phyloP scores from a whole-genome alignment of 2,797 vertebrate genomes.

The Sebastes ruberrimus region DNA sequence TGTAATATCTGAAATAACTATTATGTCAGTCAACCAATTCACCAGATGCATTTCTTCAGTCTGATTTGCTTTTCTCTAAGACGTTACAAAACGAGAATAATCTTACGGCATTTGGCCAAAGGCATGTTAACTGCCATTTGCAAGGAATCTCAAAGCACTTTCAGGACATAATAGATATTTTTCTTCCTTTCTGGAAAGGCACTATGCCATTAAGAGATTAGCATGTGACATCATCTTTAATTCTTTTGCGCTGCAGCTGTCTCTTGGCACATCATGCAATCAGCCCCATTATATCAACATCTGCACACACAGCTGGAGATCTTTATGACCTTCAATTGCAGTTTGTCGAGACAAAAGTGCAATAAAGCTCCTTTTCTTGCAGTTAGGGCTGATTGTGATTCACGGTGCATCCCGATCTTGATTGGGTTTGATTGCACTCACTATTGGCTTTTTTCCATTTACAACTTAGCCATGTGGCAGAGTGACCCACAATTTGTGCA shows the following conservation, averaged over 20 bases:
- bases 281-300: slow-evolving; percentile 58
- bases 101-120: not conserved
- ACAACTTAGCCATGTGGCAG: not conserved
- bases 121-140: not conserved
- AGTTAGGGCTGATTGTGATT: slow-evolving; percentile 52
- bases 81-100: too few species aligned
- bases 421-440: slow-evolving; percentile 66
- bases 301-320: slow-evolving; percentile 70
- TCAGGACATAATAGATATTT: not conserved
- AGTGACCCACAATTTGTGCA: slow-evolving; percentile 19
- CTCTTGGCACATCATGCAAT: slow-evolving; percentile 54
- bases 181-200: not conserved
- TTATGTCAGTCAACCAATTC: not conserved
- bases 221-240: not conserved
- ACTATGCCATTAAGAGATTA: slow-evolving; percentile 19
- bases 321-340: slow-evolving; percentile 42
- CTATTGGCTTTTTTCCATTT: not conserved
- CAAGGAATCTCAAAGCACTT: not conserved
- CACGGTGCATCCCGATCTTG: slow-evolving; percentile 22
- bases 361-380: slow-evolving; percentile 15
- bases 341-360: slow-evolving; percentile 50
- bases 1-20: not conserved
- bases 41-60: not conserved
- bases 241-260: slow-evolving; percentile 49
- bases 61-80: not conserved